Conservation (phyloP, 1,140 invertebrate species). For the Pogonus chalceus region DNA sequence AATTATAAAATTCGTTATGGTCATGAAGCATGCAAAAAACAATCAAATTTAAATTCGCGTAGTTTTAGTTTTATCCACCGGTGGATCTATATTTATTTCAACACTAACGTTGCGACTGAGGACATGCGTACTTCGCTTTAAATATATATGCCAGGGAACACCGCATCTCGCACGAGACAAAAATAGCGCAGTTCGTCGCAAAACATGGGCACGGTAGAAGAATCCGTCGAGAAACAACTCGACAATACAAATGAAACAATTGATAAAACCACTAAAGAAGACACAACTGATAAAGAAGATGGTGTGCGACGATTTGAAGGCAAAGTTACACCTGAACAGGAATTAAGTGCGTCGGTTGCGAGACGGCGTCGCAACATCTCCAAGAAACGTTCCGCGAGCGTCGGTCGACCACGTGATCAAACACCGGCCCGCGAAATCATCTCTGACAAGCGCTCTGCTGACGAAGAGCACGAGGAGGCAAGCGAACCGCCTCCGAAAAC, state of each 20-base stretch:
- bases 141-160: neutral
- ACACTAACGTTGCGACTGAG: neutral
- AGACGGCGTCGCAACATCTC: conserved; percentile 42
- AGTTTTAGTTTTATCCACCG: neutral
- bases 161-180: neutral
- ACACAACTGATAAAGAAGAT: conserved; percentile 17
- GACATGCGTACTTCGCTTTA: neutral
- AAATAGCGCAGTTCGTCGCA: conserved; percentile 15
- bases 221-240: neutral
- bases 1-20: no score
- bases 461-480: conserved; percentile 19
- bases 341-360: conserved; percentile 35
- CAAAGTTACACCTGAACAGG: conserved; percentile 36
- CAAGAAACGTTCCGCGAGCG: conserved; percentile 38
- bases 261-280: conserved; percentile 15
- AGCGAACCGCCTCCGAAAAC: conserved; percentile 20
- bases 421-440: conserved; percentile 24
- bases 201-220: conserved; percentile 3
- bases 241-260: conserved; percentile 12
- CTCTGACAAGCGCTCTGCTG: conserved; percentile 13
- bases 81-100: conserved; percentile 1
- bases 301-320: conserved; percentile 24
- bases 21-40: no score
- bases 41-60: neutral
- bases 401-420: conserved; percentile 24